phyloP scores from a whole-genome alignment of 1,140 invertebrate genomes.

The Zaprionus inermis region DNA sequence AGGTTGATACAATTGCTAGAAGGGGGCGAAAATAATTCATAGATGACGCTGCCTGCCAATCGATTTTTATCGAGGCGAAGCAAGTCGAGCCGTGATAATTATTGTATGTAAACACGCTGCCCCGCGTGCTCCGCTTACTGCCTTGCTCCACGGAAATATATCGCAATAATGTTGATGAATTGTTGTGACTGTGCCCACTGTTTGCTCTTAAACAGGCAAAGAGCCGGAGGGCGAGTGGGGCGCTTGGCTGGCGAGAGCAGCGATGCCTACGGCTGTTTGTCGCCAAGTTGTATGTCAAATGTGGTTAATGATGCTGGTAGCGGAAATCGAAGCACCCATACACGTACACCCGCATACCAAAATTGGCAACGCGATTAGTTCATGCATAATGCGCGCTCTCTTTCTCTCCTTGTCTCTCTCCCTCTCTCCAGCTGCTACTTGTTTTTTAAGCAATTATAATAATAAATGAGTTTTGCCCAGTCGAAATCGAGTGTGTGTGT shows the following conservation, averaged over 20 bases:
- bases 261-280: conserved; percentile 5
- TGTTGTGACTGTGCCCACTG: conserved; percentile 49
- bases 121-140: not conserved
- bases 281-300: conserved; percentile 47
- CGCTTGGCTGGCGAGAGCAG: too few relatives aligned
- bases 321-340: conserved; percentile 51
- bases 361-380: conserved; percentile 40
- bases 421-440: conserved; percentile 22
- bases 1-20: too few relatives aligned
- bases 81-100: conserved; percentile 53
- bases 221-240: not conserved
- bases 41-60: conserved; percentile 33
- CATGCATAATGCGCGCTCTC: conserved; percentile 24
- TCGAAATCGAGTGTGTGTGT: conserved; percentile 22
- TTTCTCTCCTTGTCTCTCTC: conserved; percentile 18
- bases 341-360: conserved; percentile 6
- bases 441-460: conserved; percentile 70
- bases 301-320: conserved; percentile 63
- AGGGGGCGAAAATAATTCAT: not conserved
- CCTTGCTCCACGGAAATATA: not conserved
- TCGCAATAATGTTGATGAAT: conserved; percentile 58
- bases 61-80: conserved; percentile 37
- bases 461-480: conserved; percentile 65
- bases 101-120: conserved; percentile 62
- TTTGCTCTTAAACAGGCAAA: conserved; percentile 17